These are phyloP conservation scores for Paratilapia polleni DNA, from an alignment of 2,113 vertebrate genomes.

Conservation along the genomic window DNA sequence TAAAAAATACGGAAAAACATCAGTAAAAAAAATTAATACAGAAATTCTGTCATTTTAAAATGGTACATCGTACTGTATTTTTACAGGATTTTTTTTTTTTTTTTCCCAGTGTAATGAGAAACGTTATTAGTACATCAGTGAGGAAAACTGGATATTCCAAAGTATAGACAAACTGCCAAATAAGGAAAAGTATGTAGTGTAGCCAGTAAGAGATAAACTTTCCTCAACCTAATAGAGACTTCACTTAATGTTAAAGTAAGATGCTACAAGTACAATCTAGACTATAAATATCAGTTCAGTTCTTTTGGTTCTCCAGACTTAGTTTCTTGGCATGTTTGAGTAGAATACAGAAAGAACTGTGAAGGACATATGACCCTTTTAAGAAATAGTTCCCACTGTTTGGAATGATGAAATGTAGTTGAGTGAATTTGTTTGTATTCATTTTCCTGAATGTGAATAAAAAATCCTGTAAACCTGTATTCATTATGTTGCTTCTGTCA, in stretches of 20 bases:
- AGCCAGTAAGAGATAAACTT: too few species aligned
- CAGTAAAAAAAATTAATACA: too few species aligned
- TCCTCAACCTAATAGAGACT: too few species aligned
- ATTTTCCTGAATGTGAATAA: conserved; percentile 3
- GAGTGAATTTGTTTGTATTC: conserved; percentile 11
- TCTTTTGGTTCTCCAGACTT: background rate
- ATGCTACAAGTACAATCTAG: too few species aligned
- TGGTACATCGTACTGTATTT: too few species aligned
- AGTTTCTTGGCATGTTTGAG: background rate
- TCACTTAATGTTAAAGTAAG: too few species aligned
- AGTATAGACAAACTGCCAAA: background rate
- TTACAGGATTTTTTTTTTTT: too few species aligned
- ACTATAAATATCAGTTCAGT: background rate
- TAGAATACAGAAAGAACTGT: background rate
- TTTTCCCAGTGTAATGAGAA: too few species aligned
- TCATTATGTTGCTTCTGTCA: conserved; percentile 2
- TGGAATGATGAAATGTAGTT: background rate
- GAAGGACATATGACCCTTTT: background rate
- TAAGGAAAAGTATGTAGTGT: background rate
- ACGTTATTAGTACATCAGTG: background rate
- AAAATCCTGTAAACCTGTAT: conserved; percentile 4
- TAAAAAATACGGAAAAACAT: too few species aligned
- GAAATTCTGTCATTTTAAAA: too few species aligned
- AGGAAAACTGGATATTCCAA: background rate
- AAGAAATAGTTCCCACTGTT: background rate